phyloP scores from a whole-genome alignment of 2,113 vertebrate genomes.

The Riparia riparia region DNA sequence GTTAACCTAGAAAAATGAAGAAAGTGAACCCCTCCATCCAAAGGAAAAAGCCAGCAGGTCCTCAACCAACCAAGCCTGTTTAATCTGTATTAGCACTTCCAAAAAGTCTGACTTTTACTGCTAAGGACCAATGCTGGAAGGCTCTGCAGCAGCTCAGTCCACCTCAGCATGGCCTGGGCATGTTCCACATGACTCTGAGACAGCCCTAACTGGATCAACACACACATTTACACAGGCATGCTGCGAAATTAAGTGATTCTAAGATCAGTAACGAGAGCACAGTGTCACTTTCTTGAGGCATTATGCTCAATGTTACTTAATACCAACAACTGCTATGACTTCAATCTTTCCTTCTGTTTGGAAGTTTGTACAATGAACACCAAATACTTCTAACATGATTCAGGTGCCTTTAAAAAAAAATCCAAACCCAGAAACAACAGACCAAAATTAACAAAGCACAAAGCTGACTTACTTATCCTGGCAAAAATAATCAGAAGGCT shows the following conservation, averaged over 20 bases:
- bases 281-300: background rate
- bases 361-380: background rate
- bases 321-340: background rate
- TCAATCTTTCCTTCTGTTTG: background rate
- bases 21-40: background rate
- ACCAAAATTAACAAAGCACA: background rate
- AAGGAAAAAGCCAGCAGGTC: background rate
- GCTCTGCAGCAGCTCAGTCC: background rate
- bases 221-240: background rate
- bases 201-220: background rate
- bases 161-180: background rate
- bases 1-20: background rate
- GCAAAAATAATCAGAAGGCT: background rate
- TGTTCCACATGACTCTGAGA: accelerated
- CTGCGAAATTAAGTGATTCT: background rate
- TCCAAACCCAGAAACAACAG: background rate
- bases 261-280: background rate
- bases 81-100: background rate
- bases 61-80: background rate
- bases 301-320: background rate
- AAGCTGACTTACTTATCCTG: background rate
- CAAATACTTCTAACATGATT: background rate
- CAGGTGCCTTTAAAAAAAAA: background rate
- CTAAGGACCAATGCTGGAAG: background rate
- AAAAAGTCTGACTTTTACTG: background rate